Conservation (phyloP, 2,113 vertebrate species). For the Onychostoma macrolepis region DNA sequence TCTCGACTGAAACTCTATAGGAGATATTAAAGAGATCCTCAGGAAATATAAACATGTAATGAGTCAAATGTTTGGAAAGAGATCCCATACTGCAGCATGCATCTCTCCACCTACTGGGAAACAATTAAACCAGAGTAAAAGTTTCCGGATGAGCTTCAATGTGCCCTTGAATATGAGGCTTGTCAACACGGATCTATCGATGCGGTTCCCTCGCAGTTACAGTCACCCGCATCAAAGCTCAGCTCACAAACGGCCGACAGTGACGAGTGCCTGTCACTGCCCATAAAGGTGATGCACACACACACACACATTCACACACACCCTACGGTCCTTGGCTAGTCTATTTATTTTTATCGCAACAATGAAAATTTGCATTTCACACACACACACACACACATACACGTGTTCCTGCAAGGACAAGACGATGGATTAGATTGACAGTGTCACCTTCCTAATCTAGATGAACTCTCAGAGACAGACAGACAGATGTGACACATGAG, state of each 20-base stretch:
- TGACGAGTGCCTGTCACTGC: conserved; percentile 78
- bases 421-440: conserved; percentile 52
- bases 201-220: conserved; percentile 74
- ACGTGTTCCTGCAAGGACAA: conserved; percentile 64
- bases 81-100: not conserved
- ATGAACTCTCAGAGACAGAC: conserved; percentile 45
- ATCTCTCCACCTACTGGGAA: conserved; percentile 24
- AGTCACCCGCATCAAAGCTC: conserved; percentile 73
- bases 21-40: not conserved
- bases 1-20: not conserved
- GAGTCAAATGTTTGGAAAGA: not conserved
- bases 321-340: conserved; percentile 68
- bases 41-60: not conserved
- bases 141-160: conserved; percentile 70
- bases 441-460: conserved; percentile 58
- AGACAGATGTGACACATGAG: conserved; percentile 15
- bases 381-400: conserved; percentile 59
- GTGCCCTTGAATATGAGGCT: conserved; percentile 79
- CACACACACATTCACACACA: conserved; percentile 35
- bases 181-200: conserved; percentile 80
- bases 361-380: conserved; percentile 80
- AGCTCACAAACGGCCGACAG: conserved; percentile 77
- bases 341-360: conserved; percentile 83
- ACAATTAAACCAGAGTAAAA: conserved; percentile 63
- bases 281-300: conserved; percentile 74